Conservation (phyloP, 2,797 vertebrate genomes). For the Nyctalus aviator region DNA sequence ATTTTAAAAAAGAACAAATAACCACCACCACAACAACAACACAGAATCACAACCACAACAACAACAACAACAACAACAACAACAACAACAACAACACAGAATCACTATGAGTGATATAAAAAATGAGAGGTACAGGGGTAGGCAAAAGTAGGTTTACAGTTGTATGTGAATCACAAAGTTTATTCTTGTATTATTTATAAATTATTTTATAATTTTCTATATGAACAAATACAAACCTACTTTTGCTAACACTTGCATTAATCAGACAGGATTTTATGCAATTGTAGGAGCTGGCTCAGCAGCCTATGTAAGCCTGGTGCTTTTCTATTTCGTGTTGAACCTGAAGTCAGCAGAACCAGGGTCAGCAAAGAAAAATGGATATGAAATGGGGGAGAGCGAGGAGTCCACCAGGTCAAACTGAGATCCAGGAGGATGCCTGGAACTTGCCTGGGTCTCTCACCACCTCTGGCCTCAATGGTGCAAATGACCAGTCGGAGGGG, state of each 20-base stretch:
- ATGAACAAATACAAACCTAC: background rate
- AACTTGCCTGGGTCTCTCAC: background rate
- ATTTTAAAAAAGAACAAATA: background rate
- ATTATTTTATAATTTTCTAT: no score
- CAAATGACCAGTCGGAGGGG: background rate
- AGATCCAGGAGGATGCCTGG: background rate
- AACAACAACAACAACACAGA: background rate
- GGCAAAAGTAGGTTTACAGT: background rate
- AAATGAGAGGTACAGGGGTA: background rate
- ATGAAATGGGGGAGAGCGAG: background rate
- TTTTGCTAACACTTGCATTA: background rate
- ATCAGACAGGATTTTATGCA: background rate
- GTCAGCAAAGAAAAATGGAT: background rate
- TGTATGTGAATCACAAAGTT: background rate
- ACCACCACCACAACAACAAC: background rate
- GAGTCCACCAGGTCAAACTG: background rate
- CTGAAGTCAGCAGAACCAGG: background rate
- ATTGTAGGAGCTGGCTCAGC: background rate
- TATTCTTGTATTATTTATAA: no score
- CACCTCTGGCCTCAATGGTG: background rate
- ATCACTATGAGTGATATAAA: background rate
- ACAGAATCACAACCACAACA: background rate
- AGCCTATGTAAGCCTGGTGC: background rate
- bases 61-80: background rate
- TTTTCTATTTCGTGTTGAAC: background rate